These are phyloP conservation scores for Melanotaenia duboulayi DNA, from an alignment of 2,113 vertebrate genomes.

Conservation along the genomic window DNA sequence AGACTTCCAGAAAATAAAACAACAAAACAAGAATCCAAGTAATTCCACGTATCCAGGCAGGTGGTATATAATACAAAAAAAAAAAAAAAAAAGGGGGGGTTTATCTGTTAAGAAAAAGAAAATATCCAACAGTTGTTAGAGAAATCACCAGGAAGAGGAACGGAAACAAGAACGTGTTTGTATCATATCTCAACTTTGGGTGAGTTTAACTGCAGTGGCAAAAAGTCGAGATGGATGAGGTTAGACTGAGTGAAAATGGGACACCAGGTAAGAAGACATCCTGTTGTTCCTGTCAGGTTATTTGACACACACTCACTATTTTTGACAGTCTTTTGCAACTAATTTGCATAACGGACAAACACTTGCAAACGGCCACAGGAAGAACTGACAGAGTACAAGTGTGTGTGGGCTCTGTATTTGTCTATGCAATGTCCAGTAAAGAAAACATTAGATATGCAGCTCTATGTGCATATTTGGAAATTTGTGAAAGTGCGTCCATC, in stretches of 20 bases:
- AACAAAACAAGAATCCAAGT: constrained; percentile 11
- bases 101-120: constrained; percentile 4
- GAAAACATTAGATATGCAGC: constrained; percentile 19
- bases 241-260: constrained; percentile 38
- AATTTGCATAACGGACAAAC: constrained; percentile 60
- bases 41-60: constrained; percentile 29
- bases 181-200: constrained; percentile 50
- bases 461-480: constrained; percentile 12
- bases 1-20: constrained; percentile 3
- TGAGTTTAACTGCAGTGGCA: constrained; percentile 42
- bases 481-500: constrained; percentile 48
- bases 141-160: constrained; percentile 15
- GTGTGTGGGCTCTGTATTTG: constrained; percentile 16
- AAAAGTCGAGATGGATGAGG: constrained; percentile 45
- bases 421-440: constrained; percentile 28
- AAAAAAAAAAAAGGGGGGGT: not conserved
- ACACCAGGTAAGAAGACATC: constrained; percentile 39
- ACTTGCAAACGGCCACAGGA: constrained; percentile 39
- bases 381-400: constrained; percentile 37
- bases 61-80: not conserved
- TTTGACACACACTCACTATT: constrained; percentile 57
- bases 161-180: constrained; percentile 43
- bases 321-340: constrained; percentile 60
- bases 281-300: constrained; percentile 66
- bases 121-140: constrained; percentile 22